Evolutionary conservation across 2,113 vertebrate genomes (phyloP).

Genomic region (Ginglymostoma cirratum): DNA sequence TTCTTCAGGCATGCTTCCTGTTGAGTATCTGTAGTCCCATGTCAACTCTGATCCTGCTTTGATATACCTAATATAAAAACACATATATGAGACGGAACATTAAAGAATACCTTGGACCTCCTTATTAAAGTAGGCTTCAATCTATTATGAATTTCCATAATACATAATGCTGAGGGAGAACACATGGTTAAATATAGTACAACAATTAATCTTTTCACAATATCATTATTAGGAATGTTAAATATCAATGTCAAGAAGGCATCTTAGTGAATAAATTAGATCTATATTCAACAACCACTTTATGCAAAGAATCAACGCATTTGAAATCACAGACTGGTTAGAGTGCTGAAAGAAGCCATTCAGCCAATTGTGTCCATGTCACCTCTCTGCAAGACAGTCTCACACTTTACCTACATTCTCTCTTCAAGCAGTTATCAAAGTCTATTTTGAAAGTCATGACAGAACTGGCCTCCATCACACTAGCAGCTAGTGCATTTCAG

Average conservation of each 20-base stretch:
- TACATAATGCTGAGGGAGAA: not conserved
- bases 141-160: not conserved
- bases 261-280: not conserved
- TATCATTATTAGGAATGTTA: not conserved
- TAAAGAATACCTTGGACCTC: not conserved
- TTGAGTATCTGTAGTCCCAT: constrained; percentile 73
- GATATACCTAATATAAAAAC: constrained; percentile 60
- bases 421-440: too few relatives aligned
- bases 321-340: not conserved
- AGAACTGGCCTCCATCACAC: too few relatives aligned
- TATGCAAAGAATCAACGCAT: not conserved
- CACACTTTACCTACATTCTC: not conserved
- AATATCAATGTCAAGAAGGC: not conserved
- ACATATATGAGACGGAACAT: not conserved
- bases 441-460: too few relatives aligned
- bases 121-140: not conserved
- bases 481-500: too few relatives aligned
- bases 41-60: constrained; percentile 83
- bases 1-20: constrained; percentile 53
- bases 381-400: not conserved
- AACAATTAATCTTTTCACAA: not conserved
- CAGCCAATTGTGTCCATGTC: not conserved
- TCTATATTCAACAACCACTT: not conserved
- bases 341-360: not conserved
- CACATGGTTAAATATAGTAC: not conserved